Percentiles rank a stretch among this genome's conserved stretches.
Conservation (phyloP, 2,113 vertebrate genomes). For the Prinia subflava region DNA sequence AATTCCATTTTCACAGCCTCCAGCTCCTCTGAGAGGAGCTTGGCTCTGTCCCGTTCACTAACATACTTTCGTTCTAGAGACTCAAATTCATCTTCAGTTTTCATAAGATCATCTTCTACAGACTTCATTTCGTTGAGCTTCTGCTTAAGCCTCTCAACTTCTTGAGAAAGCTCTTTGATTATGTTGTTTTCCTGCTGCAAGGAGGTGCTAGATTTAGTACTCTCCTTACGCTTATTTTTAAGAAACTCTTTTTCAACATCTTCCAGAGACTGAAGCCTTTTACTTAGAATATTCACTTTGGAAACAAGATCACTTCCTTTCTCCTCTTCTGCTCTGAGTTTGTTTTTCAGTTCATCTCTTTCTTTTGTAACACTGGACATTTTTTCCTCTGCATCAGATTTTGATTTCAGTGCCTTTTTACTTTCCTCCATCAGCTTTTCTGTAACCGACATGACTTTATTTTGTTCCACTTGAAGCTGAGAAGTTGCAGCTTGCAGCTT, state of each 20-base stretch:
- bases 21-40: slow-evolving; percentile 85
- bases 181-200: slow-evolving; percentile 95
- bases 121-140: slow-evolving; percentile 93
- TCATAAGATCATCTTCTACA: slow-evolving; percentile 89
- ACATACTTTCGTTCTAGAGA: slow-evolving; percentile 85
- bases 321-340: slow-evolving; percentile 87
- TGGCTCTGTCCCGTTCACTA: slow-evolving; percentile 85
- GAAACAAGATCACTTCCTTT: slow-evolving; percentile 88
- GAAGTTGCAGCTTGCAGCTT: slow-evolving; percentile 86
- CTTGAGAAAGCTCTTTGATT: slow-evolving; percentile 92
- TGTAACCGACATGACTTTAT: slow-evolving; percentile 89
- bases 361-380: slow-evolving; percentile 85
- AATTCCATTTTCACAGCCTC: slow-evolving; percentile 86
- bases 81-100: slow-evolving; percentile 89
- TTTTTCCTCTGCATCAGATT: slow-evolving; percentile 93
- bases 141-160: slow-evolving; percentile 87
- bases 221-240: slow-evolving; percentile 88
- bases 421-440: slow-evolving; percentile 97
- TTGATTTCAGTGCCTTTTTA: slow-evolving; percentile 89
- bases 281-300: slow-evolving; percentile 88
- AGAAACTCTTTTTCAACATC: slow-evolving; percentile 85
- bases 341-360: slow-evolving; percentile 88
- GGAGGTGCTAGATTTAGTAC: slow-evolving; percentile 74
- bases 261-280: slow-evolving; percentile 90
- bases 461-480: slow-evolving; percentile 91